Evolutionary conservation across 2,113 vertebrate species (phyloP).

Genomic region (Agelaius phoeniceus): DNA sequence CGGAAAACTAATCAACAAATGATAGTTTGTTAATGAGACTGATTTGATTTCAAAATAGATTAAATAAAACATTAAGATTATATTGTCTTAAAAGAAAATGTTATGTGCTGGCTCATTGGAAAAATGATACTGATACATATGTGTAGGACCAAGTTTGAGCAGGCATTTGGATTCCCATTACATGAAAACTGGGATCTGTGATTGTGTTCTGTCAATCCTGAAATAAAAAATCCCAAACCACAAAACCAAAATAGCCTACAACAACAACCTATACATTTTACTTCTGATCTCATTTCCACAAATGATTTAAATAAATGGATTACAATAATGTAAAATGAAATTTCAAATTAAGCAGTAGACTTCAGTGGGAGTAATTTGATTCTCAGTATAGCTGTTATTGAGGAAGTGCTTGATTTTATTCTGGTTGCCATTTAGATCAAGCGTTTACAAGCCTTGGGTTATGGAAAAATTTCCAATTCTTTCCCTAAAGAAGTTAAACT

Average conservation of each 20-base stretch:
- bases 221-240: not conserved
- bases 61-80: not conserved
- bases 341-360: not conserved
- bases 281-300: not conserved
- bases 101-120: not conserved
- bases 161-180: not conserved
- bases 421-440: not conserved
- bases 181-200: not conserved
- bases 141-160: not conserved
- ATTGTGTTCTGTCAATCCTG: not conserved
- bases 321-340: not conserved
- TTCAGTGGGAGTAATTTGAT: not conserved
- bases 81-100: not conserved
- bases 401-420: not conserved
- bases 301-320: not conserved
- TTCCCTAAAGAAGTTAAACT: not conserved
- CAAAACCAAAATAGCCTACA: not conserved
- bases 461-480: not conserved
- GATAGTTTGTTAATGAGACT: not conserved
- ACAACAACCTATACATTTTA: not conserved
- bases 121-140: not conserved
- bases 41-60: constrained; percentile 6
- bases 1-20: not conserved
- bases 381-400: not conserved
- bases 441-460: not conserved